These are phyloP conservation scores for Phallusia fumigata DNA, from an alignment of 23 tunicate species.

Conservation along the genomic window DNA sequence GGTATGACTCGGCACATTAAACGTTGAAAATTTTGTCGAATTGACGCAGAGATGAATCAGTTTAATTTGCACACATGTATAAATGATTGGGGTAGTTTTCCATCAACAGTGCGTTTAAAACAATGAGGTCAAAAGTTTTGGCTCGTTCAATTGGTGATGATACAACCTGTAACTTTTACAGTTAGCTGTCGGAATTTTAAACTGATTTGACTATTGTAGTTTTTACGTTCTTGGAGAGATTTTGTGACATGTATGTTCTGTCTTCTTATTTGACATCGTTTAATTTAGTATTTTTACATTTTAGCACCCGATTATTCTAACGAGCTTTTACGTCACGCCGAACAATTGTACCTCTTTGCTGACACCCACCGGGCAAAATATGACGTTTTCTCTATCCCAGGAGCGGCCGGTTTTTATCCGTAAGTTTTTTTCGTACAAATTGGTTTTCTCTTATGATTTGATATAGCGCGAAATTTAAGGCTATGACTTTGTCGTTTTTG, in stretches of 20 bases:
- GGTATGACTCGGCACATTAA: slow-evolving; percentile 29
- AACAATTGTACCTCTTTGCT: slow-evolving; percentile 50
- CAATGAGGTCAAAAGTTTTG: no score
- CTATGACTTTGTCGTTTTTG: background rate
- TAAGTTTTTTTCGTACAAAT: slow-evolving; percentile 8
- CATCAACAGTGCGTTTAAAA: no score
- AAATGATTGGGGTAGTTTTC: no score
- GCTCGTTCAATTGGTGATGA: no score
- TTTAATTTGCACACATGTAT: no score
- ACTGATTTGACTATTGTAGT: no score
- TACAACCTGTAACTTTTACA: no score
- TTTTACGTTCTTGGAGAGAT: no score
- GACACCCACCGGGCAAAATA: slow-evolving; percentile 61
- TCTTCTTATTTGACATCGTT: background rate
- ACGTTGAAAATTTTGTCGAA: background rate
- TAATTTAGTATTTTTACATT: background rate
- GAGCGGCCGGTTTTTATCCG: slow-evolving; percentile 53
- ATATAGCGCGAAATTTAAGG: background rate
- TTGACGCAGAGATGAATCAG: no score
- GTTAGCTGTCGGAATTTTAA: no score
- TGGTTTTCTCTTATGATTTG: background rate
- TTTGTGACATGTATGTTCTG: no score
- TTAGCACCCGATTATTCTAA: slow-evolving; percentile 31
- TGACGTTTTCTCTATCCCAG: slow-evolving; percentile 49
- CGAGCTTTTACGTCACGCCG: slow-evolving; percentile 31